phyloP scores from a whole-genome alignment of 2,888 invertebrate genomes.

The Caenorhabditis afra region DNA sequence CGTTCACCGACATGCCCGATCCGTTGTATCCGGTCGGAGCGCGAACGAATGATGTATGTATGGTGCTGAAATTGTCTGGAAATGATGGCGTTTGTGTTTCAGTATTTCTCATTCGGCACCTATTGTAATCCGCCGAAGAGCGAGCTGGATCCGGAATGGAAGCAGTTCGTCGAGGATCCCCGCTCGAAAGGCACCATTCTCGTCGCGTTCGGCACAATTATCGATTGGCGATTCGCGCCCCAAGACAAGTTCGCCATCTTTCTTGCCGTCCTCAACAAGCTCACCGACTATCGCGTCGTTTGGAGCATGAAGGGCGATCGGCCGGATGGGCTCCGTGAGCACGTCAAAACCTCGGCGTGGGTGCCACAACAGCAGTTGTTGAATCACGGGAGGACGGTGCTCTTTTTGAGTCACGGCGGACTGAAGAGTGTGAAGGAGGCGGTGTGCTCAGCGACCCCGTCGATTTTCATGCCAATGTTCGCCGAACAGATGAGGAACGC shows the following conservation, averaged over 20 bases:
- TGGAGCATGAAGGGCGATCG: constrained; percentile 54
- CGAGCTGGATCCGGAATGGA: constrained; percentile 26
- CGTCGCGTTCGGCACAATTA: constrained; percentile 52
- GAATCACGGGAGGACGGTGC: constrained; percentile 46
- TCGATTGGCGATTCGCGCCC: constrained; percentile 56
- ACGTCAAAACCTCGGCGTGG: constrained; percentile 52
- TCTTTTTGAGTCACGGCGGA: constrained; percentile 60
- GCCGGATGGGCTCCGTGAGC: constrained; percentile 21
- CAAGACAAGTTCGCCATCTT: constrained; percentile 44
- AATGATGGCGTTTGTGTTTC: too few species aligned
- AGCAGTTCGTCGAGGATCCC: constrained; percentile 34
- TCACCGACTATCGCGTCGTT: constrained; percentile 42
- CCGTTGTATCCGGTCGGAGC: constrained; percentile 54
- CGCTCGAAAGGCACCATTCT: constrained; percentile 55
- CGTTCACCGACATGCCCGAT: constrained; percentile 59
- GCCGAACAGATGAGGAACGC: constrained; percentile 61
- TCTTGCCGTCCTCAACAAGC: constrained; percentile 32
- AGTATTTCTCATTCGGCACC: constrained; percentile 56
- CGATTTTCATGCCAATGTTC: constrained; percentile 62
- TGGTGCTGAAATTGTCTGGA: not conserved
- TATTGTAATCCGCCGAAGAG: constrained; percentile 34
- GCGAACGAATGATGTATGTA: constrained; percentile 55
- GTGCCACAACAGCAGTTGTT: constrained; percentile 51
- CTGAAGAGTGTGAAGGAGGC: constrained; percentile 61
- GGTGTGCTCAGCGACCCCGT: constrained; percentile 50